Evolutionary conservation across 2,888 invertebrate genomes (phyloP).

Genomic region (Diloba caeruleocephala): DNA sequence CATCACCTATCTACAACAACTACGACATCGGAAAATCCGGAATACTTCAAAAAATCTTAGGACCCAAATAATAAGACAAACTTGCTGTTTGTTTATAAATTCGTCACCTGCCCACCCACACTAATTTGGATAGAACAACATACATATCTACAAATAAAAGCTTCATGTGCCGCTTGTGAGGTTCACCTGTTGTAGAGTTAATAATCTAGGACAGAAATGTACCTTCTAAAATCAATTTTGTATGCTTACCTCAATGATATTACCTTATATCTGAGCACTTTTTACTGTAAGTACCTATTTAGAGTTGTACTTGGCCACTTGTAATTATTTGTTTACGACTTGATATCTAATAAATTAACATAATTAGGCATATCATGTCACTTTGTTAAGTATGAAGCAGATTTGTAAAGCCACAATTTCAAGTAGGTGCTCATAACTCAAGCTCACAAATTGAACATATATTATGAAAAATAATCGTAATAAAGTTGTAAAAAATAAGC

Average conservation of each 20-base stretch:
- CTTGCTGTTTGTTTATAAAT: conserved; percentile 10
- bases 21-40: background rate
- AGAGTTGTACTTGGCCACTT: no score
- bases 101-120: conserved; percentile 7
- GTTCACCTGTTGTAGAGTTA: background rate
- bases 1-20: background rate
- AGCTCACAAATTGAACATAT: no score
- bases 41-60: background rate
- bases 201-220: background rate
- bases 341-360: background rate
- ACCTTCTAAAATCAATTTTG: no score
- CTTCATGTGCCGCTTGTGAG: background rate
- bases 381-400: no score
- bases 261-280: no score
- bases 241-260: no score
- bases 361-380: no score
- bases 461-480: no score
- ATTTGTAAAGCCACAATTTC: no score
- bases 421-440: no score
- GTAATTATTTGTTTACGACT: background rate
- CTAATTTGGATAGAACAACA: background rate
- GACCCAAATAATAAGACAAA: background rate
- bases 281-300: no score
- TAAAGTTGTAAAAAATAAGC: no score
- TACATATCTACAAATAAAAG: background rate